Conservation (phyloP, 2,113 vertebrate species). For the Myodes glareolus region DNA sequence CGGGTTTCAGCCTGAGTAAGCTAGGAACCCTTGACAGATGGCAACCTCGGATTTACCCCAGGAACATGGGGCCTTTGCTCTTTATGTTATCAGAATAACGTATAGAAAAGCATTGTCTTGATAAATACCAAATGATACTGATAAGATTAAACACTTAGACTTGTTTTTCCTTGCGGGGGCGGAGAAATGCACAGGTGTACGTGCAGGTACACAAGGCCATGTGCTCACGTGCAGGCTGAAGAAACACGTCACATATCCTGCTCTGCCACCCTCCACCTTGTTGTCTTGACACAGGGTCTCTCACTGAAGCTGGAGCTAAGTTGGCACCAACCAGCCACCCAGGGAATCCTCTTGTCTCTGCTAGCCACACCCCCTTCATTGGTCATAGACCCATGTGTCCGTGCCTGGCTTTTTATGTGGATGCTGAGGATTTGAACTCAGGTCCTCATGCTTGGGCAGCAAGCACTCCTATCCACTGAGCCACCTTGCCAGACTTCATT, state of each 20-base stretch:
- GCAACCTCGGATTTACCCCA: background rate
- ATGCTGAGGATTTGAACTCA: background rate
- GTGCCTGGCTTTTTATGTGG: background rate
- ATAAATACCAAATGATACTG: conserved; percentile 1
- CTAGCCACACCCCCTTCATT: background rate
- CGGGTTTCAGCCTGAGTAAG: background rate
- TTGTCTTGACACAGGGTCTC: background rate
- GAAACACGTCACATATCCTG: background rate
- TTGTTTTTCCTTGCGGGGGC: background rate
- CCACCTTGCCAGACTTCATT: background rate
- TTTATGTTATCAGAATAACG: background rate
- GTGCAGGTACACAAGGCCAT: background rate
- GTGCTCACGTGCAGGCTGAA: background rate
- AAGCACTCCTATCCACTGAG: background rate
- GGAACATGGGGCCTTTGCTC: background rate
- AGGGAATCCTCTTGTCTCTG: background rate
- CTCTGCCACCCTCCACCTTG: background rate
- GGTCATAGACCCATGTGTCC: background rate
- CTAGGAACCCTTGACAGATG: background rate
- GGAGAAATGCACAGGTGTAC: background rate
- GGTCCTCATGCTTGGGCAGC: background rate
- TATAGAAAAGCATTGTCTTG: conserved; percentile 39
- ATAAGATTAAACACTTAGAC: conserved; percentile 7
- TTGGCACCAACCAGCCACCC: background rate
- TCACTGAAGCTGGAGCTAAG: background rate